Base-by-base conservation (phyloP, 1,140 invertebrate genomes). In the Diabrotica undecimpunctata region DNA sequence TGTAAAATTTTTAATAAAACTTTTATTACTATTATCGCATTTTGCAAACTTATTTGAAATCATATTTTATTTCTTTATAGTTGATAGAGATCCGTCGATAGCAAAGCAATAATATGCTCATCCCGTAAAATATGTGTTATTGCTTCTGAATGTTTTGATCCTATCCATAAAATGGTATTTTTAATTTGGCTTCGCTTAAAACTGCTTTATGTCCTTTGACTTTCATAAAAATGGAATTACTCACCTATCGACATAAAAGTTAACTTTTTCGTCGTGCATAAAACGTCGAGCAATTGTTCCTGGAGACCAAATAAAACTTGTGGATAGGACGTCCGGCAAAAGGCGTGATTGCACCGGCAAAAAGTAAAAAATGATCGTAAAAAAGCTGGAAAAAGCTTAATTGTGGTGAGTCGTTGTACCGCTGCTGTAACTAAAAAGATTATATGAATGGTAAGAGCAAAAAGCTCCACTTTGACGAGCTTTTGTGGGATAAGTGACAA, bases 391-490 rank as follows among this genome's bases (percentile, higher is more conserved):
- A 12, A 53, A 14, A 53, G 51, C 51, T 53, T 53, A 53, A 53
- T 53, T 53, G 51, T 53, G 51, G 14, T 25, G 25, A 53, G 14
- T 14, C 51, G 51, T 53, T 53, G 51, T 53, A 12, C 14, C 14
- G 51, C 51, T 12, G n/a, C n/a, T 12, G 51, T n/a, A 53, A 53
- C 51, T 53, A 53, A 53, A 53, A 14, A 53, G 51, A 53, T 53
- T 53, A 53, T 53, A 25, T 25, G 14, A 53, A 53, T 14, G 51
- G n/a, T 53, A 11, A 53, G 51, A 53, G 51, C 14, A 12, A 9
- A 53, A 53, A 53, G 51, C 51, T 53, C 51, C 14, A 53, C 51
- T 53, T 53, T 53, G 51, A 53, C 51, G 14, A 53, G 51, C 51
- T n/a, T 51, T 51, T 51, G 12, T 51, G 9, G 46, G 9, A 51